phyloP scores from a whole-genome alignment of 2,797 vertebrate species.

The Tamandua tetradactyla region DNA sequence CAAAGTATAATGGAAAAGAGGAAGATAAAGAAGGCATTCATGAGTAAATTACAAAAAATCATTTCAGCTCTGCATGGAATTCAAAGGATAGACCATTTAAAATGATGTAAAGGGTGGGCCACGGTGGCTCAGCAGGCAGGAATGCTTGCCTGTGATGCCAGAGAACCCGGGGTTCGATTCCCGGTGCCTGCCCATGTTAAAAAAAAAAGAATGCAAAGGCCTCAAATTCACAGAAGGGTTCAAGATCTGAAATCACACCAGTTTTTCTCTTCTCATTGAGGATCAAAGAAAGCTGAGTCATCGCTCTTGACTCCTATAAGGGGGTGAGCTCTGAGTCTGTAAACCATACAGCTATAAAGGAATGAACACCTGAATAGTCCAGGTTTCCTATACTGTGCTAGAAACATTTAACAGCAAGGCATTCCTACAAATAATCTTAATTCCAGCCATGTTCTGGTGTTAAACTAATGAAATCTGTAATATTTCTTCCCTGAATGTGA shows the following conservation, averaged over 20 bases:
- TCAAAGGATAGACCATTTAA: background rate
- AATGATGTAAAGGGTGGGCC: background rate
- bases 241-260: background rate
- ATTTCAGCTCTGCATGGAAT: slow-evolving; percentile 13
- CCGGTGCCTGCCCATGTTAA: no score
- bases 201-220: background rate
- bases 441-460: background rate
- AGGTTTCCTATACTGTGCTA: background rate
- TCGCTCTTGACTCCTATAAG: background rate
- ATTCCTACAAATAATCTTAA: slow-evolving; percentile 33
- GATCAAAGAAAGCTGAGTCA: background rate
- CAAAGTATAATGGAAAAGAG: slow-evolving; percentile 3
- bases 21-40: background rate
- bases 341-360: background rate
- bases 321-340: background rate
- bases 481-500: background rate
- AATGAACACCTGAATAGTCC: background rate
- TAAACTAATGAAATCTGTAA: background rate
- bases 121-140: no score
- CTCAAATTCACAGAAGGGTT: background rate
- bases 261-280: background rate
- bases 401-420: background rate
- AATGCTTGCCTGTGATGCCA: no score
- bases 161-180: no score
- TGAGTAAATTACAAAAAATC: background rate